These are phyloP conservation scores for Cebidichthys violaceus DNA, from an alignment of 2,113 vertebrate genomes.

Conservation along the genomic window DNA sequence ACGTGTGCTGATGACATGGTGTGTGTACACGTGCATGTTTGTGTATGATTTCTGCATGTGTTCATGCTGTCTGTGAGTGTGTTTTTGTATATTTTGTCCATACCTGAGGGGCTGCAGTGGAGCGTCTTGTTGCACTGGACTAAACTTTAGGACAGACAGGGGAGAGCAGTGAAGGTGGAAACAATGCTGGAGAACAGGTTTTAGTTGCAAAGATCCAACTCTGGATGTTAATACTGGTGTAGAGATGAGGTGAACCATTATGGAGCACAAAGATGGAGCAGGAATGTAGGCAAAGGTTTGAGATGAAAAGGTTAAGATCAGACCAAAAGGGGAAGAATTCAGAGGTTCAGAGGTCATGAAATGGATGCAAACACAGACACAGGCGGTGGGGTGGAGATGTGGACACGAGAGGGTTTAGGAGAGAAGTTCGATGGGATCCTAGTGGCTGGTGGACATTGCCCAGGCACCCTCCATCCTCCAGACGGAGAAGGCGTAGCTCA, in stretches of 20 bases:
- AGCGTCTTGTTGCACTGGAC: conserved; percentile 64
- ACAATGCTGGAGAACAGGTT: conserved; percentile 17
- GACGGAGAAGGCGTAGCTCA: conserved; percentile 92
- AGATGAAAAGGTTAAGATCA: conserved; percentile 45
- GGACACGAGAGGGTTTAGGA: conserved; percentile 63
- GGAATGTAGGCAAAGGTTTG: conserved; percentile 35
- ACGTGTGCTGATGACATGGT: conserved; percentile 8
- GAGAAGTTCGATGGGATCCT: conserved; percentile 65
- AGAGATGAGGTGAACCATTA: conserved; percentile 2
- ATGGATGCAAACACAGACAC: conserved; percentile 61
- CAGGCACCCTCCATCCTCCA: conserved; percentile 95
- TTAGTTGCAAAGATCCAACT: conserved; percentile 16
- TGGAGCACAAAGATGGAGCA: conserved; percentile 19
- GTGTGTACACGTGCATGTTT: background rate
- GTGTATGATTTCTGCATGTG: background rate
- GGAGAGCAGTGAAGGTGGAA: conserved; percentile 43
- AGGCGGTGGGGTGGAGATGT: conserved; percentile 44
- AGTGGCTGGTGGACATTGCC: conserved; percentile 91
- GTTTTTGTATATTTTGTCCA: conserved; percentile 26
- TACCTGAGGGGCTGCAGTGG: conserved; percentile 71
- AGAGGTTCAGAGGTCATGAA: conserved; percentile 49
- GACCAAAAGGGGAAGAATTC: conserved; percentile 32
- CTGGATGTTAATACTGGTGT: background rate
- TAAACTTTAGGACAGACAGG: conserved; percentile 59
- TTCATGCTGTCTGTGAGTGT: background rate